Evolutionary conservation across 2,888 invertebrate species (phyloP), one percentile per base, ranked within the genome.

Genomic region (Mythimna impura): DNA sequence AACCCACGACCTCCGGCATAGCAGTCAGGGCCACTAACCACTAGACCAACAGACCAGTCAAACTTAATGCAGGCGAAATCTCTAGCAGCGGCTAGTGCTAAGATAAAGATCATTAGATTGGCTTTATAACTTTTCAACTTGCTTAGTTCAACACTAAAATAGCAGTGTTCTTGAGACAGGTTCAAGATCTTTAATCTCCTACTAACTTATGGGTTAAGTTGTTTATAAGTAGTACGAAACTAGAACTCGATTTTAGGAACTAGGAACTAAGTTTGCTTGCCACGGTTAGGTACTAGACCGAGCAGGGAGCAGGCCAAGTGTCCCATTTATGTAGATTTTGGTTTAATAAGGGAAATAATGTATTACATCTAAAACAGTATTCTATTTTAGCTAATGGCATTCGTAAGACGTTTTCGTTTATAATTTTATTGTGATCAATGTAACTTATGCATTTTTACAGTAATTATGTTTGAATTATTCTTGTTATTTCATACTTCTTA

Each of bases 111-210:
- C 63, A 52, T 64, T 34, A 66, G 78, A 71, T 50, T 76, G 78
- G 43, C 81, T 76, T 78, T 55, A 50, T 66, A 58, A 71, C 65
- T 77, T 66, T 43, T 40, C 12, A 66, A 81, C 55, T 81, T 65
- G 22, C 78, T 61, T 54, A 66, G 64, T 78, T 71, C 71, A 63
- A 54, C 78, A 66, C 71, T 77, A 54, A 82, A 78, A 71, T 63
- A 71, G 66, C 50, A 62, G 30, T 40, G 71, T 78, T 54, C 71
- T 78, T 60, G 81, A 81, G 81, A 62, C 71, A 62, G 65, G 81
- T 81, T 77, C 78, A 66, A 78, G 81, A 81, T 81, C 54, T 71
- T 82, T 81, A 78, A 81, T 81, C 77, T 58, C 30, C 65, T 43
- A 69, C 70, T 54, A 78, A 82, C 50, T 78, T 71, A 71, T 81